Percentiles rank a stretch among this genome's conserved stretches.
Conservation (phyloP, 92 coral and sea anemone species). For the Actinostola sp. region DNA sequence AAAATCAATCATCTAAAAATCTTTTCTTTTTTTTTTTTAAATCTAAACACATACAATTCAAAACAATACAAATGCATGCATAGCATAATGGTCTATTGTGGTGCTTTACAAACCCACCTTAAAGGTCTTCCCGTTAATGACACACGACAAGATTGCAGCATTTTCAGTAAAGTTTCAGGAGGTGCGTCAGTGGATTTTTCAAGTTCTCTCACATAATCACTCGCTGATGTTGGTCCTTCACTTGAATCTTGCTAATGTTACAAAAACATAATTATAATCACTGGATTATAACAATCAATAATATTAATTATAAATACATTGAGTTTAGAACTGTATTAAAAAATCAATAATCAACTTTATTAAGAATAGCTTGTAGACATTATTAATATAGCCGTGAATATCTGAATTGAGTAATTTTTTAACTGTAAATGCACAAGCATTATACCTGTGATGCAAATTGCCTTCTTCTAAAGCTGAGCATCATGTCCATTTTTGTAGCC, state of each 20-base stretch:
- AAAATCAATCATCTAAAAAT: no score
- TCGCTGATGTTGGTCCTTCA: constrained; percentile 83
- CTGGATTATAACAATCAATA: background rate
- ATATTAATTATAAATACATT: no score
- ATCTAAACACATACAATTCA: no score
- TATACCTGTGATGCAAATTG: constrained; percentile 72
- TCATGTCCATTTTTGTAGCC: constrained; percentile 90
- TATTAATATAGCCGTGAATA: background rate
- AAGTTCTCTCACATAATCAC: constrained; percentile 84
- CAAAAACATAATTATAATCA: background rate
- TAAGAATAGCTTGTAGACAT: no score
- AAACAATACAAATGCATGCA: background rate
- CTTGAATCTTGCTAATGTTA: constrained; percentile 77
- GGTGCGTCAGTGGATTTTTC: constrained; percentile 71
- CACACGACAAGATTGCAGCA: constrained; percentile 89
- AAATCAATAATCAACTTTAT: no score
- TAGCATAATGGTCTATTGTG: background rate
- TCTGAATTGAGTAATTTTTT: no score
- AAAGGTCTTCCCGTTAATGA: constrained; percentile 97
- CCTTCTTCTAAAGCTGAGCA: constrained; percentile 86
- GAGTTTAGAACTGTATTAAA: no score
- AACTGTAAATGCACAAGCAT: no score
- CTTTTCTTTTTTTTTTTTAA: no score
- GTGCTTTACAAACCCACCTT: constrained; percentile 43
- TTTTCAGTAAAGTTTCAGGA: constrained; percentile 74